Base-by-base conservation (phyloP, 2,888 invertebrate species). In the Lobophora halterata region DNA sequence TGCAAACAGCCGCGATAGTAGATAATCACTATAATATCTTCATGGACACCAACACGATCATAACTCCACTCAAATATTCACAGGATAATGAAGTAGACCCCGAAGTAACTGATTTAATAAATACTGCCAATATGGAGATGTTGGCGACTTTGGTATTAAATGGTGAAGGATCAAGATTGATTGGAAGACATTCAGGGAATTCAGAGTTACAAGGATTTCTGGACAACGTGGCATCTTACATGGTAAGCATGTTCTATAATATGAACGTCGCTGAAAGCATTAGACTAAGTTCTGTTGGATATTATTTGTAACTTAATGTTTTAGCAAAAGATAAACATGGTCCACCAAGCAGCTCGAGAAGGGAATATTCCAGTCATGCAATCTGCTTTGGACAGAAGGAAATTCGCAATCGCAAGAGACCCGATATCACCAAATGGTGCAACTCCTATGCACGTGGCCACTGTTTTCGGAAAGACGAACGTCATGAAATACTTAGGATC, bases 341-440 rank as follows among this genome's bases (percentile, higher is more conserved):
- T 97, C 13, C 97, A 97, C 71, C 81, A 92, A 56, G 95, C 97
- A 16, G 94, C 97, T 9, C 91, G 92, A 58, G 93, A 94, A 55
- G 97, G 97, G 2, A 94, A 93, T 64, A 88, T 97, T 49, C 88
- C 94, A 56, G 94, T 96, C 57, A 87, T 97, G 34, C 96, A 96
- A 77, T 91, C 94, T 54, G 93, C 96, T 1, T 76, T 97, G 61
- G 95, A 97, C 78, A 88, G 97, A 52, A 92, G 97, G 66, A 96
- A 96, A 89, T 95, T 97, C 70, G 97, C 96, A 1, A 91, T 96
- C 44, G 97, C 97, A 9, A 91, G 94, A 56, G 96, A 97, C 73
- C 92, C 93, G 42, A 89, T 91, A 51, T 94, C 95, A n/a, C 91
- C 94, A 0, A 91, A 94, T 58, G 95, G 96, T 1, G 92, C 95